These are phyloP conservation scores for Meloe dianella DNA, from an alignment of 2,888 invertebrate genomes.

Conservation along the genomic window DNA sequence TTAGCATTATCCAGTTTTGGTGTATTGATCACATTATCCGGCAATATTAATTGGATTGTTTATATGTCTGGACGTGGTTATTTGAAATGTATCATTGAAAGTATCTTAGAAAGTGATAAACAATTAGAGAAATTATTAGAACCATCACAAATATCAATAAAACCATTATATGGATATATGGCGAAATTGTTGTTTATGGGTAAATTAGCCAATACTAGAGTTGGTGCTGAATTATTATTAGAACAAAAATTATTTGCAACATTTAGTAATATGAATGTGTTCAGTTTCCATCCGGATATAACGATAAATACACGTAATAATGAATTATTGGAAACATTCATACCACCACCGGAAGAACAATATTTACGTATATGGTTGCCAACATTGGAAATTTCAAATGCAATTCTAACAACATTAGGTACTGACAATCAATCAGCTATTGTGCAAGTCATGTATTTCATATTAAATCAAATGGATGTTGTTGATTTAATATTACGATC, in stretches of 20 bases:
- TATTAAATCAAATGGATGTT: constrained; percentile 82
- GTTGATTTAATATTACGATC: constrained; percentile 79
- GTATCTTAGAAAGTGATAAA: constrained; percentile 76
- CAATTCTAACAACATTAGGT: constrained; percentile 82
- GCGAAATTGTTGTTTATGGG: constrained; percentile 83
- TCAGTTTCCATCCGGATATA: constrained; percentile 76
- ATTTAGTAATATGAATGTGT: constrained; percentile 72
- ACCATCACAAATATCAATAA: constrained; percentile 66
- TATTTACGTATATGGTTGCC: constrained; percentile 86
- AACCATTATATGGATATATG: constrained; percentile 84
- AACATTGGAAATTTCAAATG: constrained; percentile 80
- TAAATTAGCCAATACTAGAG: constrained; percentile 70
- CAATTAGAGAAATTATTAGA: constrained; percentile 71
- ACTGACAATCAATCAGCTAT: constrained; percentile 83
- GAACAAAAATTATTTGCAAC: constrained; percentile 67
- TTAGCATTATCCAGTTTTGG: constrained; percentile 83
- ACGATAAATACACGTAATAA: constrained; percentile 48
- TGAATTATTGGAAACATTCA: constrained; percentile 58
- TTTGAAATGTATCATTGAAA: constrained; percentile 82
- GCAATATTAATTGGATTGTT: constrained; percentile 70
- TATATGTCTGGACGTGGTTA: constrained; percentile 72
- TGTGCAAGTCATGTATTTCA: constrained; percentile 78
- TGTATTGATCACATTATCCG: constrained; percentile 77
- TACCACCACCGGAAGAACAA: constrained; percentile 70
- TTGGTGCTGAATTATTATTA: constrained; percentile 71